These are phyloP conservation scores for Pagetopsis macropterus DNA, from an alignment of 2,797 vertebrate genomes.

Conservation along the genomic window DNA sequence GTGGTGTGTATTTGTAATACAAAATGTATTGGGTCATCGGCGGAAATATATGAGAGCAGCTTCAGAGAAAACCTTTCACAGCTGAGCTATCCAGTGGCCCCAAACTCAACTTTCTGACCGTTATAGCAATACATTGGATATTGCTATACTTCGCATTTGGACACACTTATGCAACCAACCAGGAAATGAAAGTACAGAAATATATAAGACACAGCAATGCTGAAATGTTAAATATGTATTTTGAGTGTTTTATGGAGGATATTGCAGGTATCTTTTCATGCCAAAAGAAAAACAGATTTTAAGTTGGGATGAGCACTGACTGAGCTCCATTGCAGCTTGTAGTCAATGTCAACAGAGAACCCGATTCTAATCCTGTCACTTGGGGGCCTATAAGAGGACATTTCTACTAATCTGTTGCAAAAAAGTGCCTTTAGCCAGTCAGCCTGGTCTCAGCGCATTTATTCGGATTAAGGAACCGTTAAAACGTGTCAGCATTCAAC, in stretches of 20 bases:
- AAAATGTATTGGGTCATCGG: slow-evolving; percentile 1
- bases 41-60: not conserved
- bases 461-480: too few species aligned
- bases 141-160: too few species aligned
- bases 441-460: not conserved
- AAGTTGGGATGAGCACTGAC: too few species aligned
- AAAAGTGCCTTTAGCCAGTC: not conserved
- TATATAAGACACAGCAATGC: not conserved
- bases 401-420: not conserved
- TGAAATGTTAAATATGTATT: not conserved
- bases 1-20: slow-evolving; percentile 1
- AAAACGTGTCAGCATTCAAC: too few species aligned
- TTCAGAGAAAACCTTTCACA: slow-evolving; percentile 16
- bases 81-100: too few species aligned
- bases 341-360: not conserved
- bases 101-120: too few species aligned
- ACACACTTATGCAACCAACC: too few species aligned
- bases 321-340: not conserved
- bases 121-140: too few species aligned
- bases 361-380: not conserved
- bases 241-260: not conserved
- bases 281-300: too few species aligned
- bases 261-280: not conserved
- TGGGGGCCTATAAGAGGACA: not conserved
- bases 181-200: too few species aligned